phyloP scores from a whole-genome alignment of 2,888 invertebrate species.

The Yponomeuta malinellus region DNA sequence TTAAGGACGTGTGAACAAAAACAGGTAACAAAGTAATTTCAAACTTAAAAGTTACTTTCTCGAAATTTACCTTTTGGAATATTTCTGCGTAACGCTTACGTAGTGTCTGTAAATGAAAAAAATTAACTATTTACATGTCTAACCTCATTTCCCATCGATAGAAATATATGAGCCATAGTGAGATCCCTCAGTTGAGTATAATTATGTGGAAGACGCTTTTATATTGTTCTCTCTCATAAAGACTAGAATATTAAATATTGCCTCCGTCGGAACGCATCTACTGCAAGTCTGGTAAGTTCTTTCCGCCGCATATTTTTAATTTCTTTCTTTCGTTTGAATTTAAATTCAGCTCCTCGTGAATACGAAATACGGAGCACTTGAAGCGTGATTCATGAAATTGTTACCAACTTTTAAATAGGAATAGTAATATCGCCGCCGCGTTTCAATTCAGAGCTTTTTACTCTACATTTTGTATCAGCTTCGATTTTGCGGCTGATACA shows the following conservation, averaged over 20 bases:
- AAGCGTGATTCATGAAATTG: conserved; percentile 38
- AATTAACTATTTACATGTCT: too few relatives aligned
- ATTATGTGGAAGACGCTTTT: background rate
- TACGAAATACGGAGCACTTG: conserved; percentile 39
- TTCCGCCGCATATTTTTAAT: conserved; percentile 50
- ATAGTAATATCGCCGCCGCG: conserved; percentile 18
- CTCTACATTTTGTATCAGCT: conserved; percentile 3
- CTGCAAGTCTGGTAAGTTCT: conserved; percentile 39
- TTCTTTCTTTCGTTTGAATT: conserved; percentile 48
- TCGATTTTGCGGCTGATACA: conserved; percentile 2
- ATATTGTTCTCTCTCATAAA: background rate
- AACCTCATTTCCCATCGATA: too few relatives aligned
- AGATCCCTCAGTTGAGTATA: background rate
- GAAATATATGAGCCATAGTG: too few relatives aligned
- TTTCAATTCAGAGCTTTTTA: conserved; percentile 19
- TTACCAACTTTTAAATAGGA: conserved; percentile 23
- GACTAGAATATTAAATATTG: conserved; percentile 14
- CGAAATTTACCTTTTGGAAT: too few relatives aligned
- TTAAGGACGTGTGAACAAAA: too few relatives aligned
- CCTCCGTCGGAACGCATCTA: conserved; percentile 33
- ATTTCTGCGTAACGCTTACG: too few relatives aligned
- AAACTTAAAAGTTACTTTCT: too few relatives aligned
- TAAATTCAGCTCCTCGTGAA: conserved; percentile 45
- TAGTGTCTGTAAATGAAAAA: too few relatives aligned
- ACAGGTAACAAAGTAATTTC: too few relatives aligned